Evolutionary conservation across 1,140 invertebrate genomes (phyloP).

Genomic region (Calliopsis andreniformis): DNA sequence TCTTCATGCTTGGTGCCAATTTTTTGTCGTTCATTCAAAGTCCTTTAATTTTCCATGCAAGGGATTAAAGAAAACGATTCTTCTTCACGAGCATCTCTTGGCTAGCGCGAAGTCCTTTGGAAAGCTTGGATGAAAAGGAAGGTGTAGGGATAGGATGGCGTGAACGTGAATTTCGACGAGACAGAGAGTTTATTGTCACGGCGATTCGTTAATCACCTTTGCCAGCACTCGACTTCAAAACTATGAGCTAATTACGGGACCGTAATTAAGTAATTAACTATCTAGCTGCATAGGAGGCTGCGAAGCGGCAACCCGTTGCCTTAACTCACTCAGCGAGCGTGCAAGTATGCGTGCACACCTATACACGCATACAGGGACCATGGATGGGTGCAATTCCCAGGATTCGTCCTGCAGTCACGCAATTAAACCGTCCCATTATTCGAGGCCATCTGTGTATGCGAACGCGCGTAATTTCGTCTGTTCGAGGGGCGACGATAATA

Average conservation of each 20-base stretch:
- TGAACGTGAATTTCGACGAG: conserved; percentile 12
- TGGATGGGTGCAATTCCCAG: conserved; percentile 51
- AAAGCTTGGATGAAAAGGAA: too few relatives aligned
- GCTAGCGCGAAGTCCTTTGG: background rate
- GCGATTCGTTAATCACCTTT: conserved; percentile 65
- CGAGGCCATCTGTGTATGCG: conserved; percentile 28
- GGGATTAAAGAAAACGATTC: too few relatives aligned
- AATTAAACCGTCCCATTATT: conserved; percentile 59
- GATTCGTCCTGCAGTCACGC: conserved; percentile 56
- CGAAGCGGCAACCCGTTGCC: conserved; percentile 40
- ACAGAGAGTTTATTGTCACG: conserved; percentile 53
- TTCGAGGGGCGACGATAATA: conserved; percentile 42
- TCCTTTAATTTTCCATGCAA: too few relatives aligned
- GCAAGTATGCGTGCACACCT: background rate
- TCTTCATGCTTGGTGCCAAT: too few relatives aligned
- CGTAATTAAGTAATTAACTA: conserved; percentile 77
- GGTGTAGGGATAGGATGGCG: too few relatives aligned
- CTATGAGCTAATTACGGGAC: conserved; percentile 70
- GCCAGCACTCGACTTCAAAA: conserved; percentile 53
- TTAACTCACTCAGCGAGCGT: conserved; percentile 46
- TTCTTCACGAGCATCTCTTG: too few relatives aligned
- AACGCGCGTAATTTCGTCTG: conserved; percentile 32
- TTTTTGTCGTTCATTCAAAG: too few relatives aligned
- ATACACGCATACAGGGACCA: background rate
- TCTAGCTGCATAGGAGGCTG: conserved; percentile 55